A percentile compares a stretch with the other conserved stretches of the same genome.
These are phyloP conservation scores for Sebastes oblongus DNA, from an alignment of 2,797 vertebrate species.

Conservation along the genomic window DNA sequence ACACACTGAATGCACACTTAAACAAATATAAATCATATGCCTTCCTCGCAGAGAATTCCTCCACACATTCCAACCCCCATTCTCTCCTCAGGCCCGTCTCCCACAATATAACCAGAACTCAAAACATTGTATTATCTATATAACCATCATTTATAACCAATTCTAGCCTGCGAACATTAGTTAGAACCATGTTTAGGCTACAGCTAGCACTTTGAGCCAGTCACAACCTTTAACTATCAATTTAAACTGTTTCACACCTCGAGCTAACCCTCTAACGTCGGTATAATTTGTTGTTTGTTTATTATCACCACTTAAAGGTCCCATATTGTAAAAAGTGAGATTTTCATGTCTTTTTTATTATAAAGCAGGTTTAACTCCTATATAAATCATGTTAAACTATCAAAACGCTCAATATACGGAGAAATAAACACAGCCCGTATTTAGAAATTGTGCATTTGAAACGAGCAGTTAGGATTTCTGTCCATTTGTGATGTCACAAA, in stretches of 20 bases:
- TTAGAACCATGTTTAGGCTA: background rate
- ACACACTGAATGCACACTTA: slow-evolving; percentile 71
- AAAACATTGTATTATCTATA: background rate
- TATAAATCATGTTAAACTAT: too few relatives aligned
- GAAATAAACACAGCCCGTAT: too few relatives aligned
- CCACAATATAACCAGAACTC: background rate
- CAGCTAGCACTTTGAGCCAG: background rate
- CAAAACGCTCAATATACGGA: too few relatives aligned
- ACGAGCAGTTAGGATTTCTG: too few relatives aligned
- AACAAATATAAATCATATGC: slow-evolving; percentile 84
- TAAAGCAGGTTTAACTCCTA: too few relatives aligned
- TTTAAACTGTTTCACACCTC: background rate
- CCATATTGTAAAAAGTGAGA: too few relatives aligned
- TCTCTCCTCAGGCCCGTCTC: slow-evolving; percentile 21
- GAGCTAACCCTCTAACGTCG: background rate
- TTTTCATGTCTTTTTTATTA: too few relatives aligned
- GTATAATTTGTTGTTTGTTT: background rate
- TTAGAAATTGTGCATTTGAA: too few relatives aligned
- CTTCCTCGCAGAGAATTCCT: slow-evolving; percentile 70
- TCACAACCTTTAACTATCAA: background rate
- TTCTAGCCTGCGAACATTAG: background rate
- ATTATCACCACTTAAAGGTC: background rate
- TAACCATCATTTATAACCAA: background rate
- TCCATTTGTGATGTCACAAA: too few relatives aligned
- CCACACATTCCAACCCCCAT: slow-evolving; percentile 39